These are phyloP conservation scores for Mesocentrotus franciscanus DNA, from an alignment of 53 echinoderm and acorn worm genomes.

Conservation along the genomic window DNA sequence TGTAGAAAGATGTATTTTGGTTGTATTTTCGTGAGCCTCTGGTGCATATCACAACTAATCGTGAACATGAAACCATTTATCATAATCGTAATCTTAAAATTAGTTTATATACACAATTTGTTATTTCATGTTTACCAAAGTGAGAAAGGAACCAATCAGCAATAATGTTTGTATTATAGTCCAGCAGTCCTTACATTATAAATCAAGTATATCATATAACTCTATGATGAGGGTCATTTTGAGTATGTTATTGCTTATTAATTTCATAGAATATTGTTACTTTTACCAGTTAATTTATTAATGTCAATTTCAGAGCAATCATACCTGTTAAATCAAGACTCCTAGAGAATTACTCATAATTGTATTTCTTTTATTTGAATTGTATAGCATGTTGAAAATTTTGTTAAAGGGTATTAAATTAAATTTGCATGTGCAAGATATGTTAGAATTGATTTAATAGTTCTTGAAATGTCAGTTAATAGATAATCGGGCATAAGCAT, in stretches of 20 bases:
- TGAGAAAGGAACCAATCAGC: neutral
- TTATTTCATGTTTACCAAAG: neutral
- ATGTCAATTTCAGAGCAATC: neutral
- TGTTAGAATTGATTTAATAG: neutral
- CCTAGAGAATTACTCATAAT: neutral
- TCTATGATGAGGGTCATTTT: neutral
- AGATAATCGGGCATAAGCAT: neutral
- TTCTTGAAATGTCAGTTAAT: neutral
- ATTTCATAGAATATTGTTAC: neutral
- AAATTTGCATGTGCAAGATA: no score
- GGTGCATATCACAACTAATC: neutral
- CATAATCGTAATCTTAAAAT: neutral
- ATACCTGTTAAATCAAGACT: neutral
- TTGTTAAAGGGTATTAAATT: neutral
- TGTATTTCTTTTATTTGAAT: neutral
- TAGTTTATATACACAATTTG: neutral
- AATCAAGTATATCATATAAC: neutral
- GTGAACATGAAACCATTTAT: neutral
- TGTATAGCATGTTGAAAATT: neutral
- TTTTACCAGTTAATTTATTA: neutral
- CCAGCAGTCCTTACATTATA: neutral
- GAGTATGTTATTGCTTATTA: neutral
- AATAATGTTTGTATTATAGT: slow-evolving; percentile 10
- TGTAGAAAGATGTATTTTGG: neutral
- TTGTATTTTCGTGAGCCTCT: neutral